Evolutionary conservation across 2,113 vertebrate genomes (phyloP), one percentile per base, ranked within the genome.

Genomic region (Rhagologus leucostigma): DNA sequence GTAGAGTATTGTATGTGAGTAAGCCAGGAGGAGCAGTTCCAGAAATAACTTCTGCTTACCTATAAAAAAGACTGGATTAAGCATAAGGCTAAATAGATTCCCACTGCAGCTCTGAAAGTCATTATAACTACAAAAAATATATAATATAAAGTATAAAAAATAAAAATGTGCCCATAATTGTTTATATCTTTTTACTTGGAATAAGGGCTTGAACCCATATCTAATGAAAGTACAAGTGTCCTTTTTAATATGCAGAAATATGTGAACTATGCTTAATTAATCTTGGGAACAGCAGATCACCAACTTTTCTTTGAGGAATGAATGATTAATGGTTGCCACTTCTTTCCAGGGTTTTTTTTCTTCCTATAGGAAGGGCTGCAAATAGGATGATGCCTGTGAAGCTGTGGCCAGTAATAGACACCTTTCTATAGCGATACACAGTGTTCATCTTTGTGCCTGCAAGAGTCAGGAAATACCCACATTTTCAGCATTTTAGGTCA

Each of bases 31-130:
- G 7, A 70, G 24, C 8, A 29, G 27, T 68, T 94, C 91, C 91
- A 96, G 94, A 87, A 95, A 93, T 75, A 95, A 92, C 39, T 87
- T 92, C 47, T 86, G 23, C 24, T 93, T 76, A 89, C 64, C 89
- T 92, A 30, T 71, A 53, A 33, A 69, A 94, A 91, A 47, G 33
- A 57, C 56, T 75, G 35, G 15, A 81, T 93, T 86, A 90, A 77
- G 10, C 46, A 80, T 20, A 84, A 87, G 9, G 35, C 16, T 84
- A 76, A 90, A 55, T n/a, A 74, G 27, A 21, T 67, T 94, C 39
- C 26, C 41, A 70, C 22, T 74, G 19, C 32, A 46, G 3, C 13
- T 81, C 64, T 67, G 22, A 55, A 78, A 44, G 13, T 47, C 22
- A 52, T 68, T 75, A 47, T 11, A 29, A 10, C 63, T n/a, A 50